phyloP scores from a whole-genome alignment of 2,888 invertebrate species.

The Platycheirus albimanus region DNA sequence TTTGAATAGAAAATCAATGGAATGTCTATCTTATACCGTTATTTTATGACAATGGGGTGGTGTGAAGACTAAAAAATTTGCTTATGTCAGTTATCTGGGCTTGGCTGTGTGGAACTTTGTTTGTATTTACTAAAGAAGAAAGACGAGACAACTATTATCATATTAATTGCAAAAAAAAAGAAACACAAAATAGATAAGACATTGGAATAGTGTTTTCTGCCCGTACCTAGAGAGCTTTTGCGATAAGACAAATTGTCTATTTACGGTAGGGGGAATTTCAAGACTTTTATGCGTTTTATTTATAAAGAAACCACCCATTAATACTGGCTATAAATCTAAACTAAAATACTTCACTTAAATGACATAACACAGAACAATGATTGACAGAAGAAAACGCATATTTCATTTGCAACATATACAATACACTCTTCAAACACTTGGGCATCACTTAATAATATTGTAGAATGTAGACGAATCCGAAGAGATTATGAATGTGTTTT shows the following conservation, averaged over 20 bases:
- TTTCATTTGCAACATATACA: conserved; percentile 3
- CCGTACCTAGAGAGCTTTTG: conserved; percentile 7
- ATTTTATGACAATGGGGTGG: not conserved
- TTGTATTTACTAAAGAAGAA: conserved; percentile 7
- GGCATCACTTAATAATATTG: conserved; percentile 2
- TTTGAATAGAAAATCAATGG: not conserved
- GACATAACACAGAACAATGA: not conserved
- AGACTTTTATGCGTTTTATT: conserved; percentile 31
- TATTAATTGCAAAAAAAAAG: conserved; percentile 25
- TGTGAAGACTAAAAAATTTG: not conserved
- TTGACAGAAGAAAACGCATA: not conserved
- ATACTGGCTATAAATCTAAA: no score
- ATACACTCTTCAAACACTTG: not conserved
- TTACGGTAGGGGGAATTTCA: not conserved
- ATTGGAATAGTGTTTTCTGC: conserved; percentile 2
- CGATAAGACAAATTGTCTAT: conserved; percentile 36
- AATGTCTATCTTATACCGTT: not conserved
- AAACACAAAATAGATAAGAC: conserved; percentile 42
- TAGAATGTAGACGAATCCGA: conserved; percentile 25
- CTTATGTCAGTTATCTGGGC: not conserved
- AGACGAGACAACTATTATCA: conserved; percentile 2
- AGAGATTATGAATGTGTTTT: conserved; percentile 24
- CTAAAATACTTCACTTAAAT: no score
- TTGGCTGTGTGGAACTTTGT: not conserved
- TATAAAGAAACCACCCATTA: not conserved